These are phyloP conservation scores for Andrena camellia DNA, from an alignment of 2,888 invertebrate genomes.

Conservation along the genomic window DNA sequence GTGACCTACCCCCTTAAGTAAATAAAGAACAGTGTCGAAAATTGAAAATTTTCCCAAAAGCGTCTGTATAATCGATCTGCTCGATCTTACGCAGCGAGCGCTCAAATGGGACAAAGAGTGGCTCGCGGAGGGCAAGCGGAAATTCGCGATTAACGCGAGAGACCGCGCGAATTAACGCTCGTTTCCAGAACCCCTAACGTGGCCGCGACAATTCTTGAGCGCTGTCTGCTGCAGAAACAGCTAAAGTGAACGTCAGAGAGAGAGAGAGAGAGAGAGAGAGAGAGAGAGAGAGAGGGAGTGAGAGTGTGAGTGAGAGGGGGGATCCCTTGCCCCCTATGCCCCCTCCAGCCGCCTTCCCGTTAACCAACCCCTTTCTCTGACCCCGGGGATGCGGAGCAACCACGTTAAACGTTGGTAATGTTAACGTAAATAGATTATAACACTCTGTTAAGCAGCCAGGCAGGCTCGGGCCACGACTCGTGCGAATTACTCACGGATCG, in stretches of 20 bases:
- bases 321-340: conserved; percentile 60
- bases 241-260: conserved; percentile 41
- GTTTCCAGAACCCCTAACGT: conserved; percentile 84
- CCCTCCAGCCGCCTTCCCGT: conserved; percentile 63
- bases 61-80: background rate
- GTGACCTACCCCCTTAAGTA: too few relatives aligned
- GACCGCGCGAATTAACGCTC: conserved; percentile 82
- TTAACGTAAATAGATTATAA: conserved; percentile 86
- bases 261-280: conserved; percentile 18
- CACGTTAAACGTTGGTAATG: conserved; percentile 85
- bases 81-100: conserved; percentile 22
- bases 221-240: conserved; percentile 83
- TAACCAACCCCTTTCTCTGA: conserved; percentile 78
- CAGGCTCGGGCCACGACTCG: conserved; percentile 78
- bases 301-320: conserved; percentile 15
- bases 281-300: conserved; percentile 17
- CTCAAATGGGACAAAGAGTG: conserved; percentile 31
- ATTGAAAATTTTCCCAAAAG: too few relatives aligned
- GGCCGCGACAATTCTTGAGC: conserved; percentile 85
- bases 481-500: conserved; percentile 85
- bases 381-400: conserved; percentile 81
- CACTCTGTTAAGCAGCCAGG: conserved; percentile 85
- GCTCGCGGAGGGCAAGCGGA: conserved; percentile 52
- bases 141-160: conserved; percentile 68
- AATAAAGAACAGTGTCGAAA: too few relatives aligned